phyloP scores from a whole-genome alignment of 2,797 vertebrate genomes.

The Gymnoscopelus braueri region DNA sequence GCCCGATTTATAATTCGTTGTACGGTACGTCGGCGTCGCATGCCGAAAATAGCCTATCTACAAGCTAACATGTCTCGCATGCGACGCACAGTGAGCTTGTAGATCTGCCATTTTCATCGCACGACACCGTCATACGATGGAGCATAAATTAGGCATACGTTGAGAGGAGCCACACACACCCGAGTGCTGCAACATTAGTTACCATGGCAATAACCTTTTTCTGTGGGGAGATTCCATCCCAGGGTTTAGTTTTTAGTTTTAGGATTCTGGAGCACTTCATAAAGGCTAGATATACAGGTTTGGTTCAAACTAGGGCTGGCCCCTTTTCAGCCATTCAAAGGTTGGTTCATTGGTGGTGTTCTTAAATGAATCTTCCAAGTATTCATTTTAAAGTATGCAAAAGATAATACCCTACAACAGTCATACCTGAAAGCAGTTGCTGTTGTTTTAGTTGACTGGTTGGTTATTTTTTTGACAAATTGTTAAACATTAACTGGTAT shows the following conservation, averaged over 20 bases:
- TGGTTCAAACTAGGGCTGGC: constrained; percentile 29
- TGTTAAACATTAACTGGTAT: too few relatives aligned
- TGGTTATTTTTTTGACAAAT: too few relatives aligned
- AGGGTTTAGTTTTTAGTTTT: constrained; percentile 36
- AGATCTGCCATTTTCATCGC: too few relatives aligned
- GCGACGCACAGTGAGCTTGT: too few relatives aligned
- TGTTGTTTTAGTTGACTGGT: too few relatives aligned
- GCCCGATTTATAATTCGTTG: too few relatives aligned
- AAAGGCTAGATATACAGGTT: constrained; percentile 20
- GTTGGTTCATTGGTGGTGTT: constrained; percentile 3
- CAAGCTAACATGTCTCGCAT: too few relatives aligned
- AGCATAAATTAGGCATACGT: constrained; percentile 35
- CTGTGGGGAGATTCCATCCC: constrained; percentile 34
- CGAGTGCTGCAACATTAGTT: constrained; percentile 81
- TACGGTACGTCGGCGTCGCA: too few relatives aligned
- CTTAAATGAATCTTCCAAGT: constrained; percentile 3
- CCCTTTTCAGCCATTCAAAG: constrained; percentile 4
- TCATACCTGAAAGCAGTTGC: too few relatives aligned
- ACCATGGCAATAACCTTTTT: constrained; percentile 81
- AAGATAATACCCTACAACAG: not conserved
- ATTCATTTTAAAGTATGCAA: not conserved
- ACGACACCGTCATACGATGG: too few relatives aligned
- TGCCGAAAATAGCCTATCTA: too few relatives aligned
- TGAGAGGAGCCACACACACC: constrained; percentile 77
- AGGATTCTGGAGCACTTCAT: constrained; percentile 51